phyloP scores from a whole-genome alignment of 2,113 vertebrate species.

The Galemys pyrenaicus region DNA sequence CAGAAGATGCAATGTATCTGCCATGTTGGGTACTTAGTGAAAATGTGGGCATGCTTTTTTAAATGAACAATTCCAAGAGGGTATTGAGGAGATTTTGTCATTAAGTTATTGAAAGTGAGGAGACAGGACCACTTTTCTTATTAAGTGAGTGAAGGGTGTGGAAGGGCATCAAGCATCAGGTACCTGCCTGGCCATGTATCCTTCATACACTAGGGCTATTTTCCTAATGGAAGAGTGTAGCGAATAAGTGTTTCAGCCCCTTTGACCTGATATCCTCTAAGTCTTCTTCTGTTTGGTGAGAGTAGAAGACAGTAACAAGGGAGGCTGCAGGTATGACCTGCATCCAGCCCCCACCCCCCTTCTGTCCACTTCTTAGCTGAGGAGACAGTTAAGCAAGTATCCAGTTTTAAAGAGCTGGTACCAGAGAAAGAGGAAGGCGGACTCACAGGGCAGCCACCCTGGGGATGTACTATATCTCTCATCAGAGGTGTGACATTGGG shows the following conservation, averaged over 20 bases:
- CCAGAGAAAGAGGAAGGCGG: not conserved
- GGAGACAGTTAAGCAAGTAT: not conserved
- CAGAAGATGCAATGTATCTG: slow-evolving; percentile 36
- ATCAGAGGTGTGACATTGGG: not conserved
- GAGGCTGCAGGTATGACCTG: not conserved
- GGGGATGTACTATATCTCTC: not conserved
- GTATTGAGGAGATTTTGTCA: not conserved
- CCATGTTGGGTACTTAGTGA: slow-evolving; percentile 28
- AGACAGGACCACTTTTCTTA: not conserved
- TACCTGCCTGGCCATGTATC: not conserved
- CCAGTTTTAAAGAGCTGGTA: not conserved
- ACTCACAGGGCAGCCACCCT: not conserved
- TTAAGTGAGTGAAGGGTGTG: not conserved
- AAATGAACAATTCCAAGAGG: slow-evolving; percentile 62
- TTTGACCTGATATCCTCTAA: not conserved
- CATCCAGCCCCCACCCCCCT: too few relatives aligned
- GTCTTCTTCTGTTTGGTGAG: not conserved
- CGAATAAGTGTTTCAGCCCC: not conserved
- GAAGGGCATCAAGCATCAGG: not conserved
- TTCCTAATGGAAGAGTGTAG: not conserved
- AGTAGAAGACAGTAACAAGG: not conserved
- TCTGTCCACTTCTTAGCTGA: not conserved
- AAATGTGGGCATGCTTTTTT: slow-evolving; percentile 49
- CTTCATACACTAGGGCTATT: not conserved
- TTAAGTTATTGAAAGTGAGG: not conserved